Evolutionary conservation across 1,140 invertebrate species (phyloP), one percentile per base, ranked within the genome.

Genomic region (Drosophila littoralis): DNA sequence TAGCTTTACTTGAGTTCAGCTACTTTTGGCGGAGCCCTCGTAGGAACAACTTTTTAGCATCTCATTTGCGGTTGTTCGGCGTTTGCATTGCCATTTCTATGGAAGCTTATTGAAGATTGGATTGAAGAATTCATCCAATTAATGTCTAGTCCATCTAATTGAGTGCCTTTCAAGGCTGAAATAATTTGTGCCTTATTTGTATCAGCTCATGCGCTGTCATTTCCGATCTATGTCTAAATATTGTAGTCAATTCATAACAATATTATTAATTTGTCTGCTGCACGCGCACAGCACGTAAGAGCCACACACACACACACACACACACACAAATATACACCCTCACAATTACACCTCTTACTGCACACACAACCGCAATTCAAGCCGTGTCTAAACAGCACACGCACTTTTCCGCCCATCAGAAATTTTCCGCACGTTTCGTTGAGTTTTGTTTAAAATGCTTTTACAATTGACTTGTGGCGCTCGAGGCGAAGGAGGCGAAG

Each of bases 371-470:
- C 2, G 12, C 3, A 55, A 36, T 42, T 22, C 4, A 55, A 32
- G 10, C 28, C 35, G 17, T 28, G 6, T 43, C 35, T 17, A 10
- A 35, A 38, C 42, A 52, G 5, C 52, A 60, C 28, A 52, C 79
- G 80, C 77, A 89, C 84, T 88, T 80, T 82, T 73, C 67, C 68
- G 48, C 57, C 50, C 73, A 89, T 90, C 75, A 81, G 52, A 57
- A 71, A 90, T 89, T 89, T 89, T 90, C 64, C 38, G 85, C 84
- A 89, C 84, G 84, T 89, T 75, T 81, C 81, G 72, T 60, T 89
- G 84, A 75, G 81, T 89, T 89, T 84, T 89, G 84, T 81, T 84
- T 89, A 90, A 84, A 81, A 89, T 89, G 77, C 70, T 72, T 89
- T 81, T 90, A 90, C 85, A 89, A 84, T 84, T 89, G 84, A 81